Evolutionary conservation across 2,888 invertebrate species (phyloP).

Genomic region (Candidula unifasciata): DNA sequence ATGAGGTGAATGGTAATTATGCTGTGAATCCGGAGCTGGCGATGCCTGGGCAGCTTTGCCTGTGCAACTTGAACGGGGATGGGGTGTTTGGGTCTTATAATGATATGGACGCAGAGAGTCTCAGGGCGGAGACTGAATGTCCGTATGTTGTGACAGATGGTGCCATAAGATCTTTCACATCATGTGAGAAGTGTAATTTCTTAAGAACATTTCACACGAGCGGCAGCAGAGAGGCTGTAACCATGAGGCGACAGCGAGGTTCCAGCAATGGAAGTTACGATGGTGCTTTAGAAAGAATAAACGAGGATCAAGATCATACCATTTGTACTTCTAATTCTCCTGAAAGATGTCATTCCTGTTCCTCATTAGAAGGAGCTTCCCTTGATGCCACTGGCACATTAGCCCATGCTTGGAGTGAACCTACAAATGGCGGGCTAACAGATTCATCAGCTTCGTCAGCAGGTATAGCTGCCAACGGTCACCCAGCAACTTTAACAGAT

Average conservation of each 20-base stretch:
- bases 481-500: neutral
- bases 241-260: neutral
- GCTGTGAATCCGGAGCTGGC: conserved; percentile 31
- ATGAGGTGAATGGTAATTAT: conserved; percentile 58
- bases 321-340: conserved; percentile 48
- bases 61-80: conserved; percentile 8
- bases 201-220: conserved; percentile 3
- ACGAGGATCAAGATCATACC: conserved; percentile 25
- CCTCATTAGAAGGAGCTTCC: conserved; percentile 61
- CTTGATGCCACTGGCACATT: neutral
- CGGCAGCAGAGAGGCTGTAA: neutral
- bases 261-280: conserved; percentile 35
- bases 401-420: neutral
- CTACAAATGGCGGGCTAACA: neutral
- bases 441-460: neutral
- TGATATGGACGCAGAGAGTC: conserved; percentile 6
- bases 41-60: conserved; percentile 37
- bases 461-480: neutral
- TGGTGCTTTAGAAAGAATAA: conserved; percentile 40
- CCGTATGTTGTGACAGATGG: conserved; percentile 47
- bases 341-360: conserved; percentile 63
- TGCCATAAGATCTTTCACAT: conserved; percentile 34
- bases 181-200: conserved; percentile 35
- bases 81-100: neutral
- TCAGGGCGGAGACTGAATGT: conserved; percentile 16